phyloP scores from a whole-genome alignment of 2,797 vertebrate species.

The Siniperca obscura region DNA sequence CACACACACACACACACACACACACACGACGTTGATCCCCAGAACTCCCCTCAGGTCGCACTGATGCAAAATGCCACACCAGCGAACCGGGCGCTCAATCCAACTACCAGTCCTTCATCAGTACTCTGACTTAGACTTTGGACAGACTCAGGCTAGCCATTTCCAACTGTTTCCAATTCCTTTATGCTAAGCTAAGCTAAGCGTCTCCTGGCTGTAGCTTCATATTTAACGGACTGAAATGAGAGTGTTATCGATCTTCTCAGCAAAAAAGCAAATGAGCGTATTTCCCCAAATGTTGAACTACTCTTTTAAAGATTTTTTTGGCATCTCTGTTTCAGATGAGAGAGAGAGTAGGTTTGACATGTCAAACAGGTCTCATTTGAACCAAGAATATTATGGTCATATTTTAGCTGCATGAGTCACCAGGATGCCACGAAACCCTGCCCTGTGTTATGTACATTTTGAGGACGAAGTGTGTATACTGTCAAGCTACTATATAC shows the following conservation, averaged over 20 bases:
- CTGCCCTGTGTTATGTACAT: neutral
- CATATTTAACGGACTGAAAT: neutral
- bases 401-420: constrained; percentile 18
- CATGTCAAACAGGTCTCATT: neutral
- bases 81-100: neutral
- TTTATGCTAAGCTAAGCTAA: constrained; percentile 10
- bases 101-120: constrained; percentile 1
- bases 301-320: neutral
- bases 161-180: neutral
- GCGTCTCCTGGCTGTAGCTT: neutral
- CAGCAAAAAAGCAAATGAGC: neutral
- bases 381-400: neutral
- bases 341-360: neutral
- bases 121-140: neutral
- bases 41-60: constrained; percentile 36
- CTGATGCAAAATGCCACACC: constrained; percentile 24
- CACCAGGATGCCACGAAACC: neutral
- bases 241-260: neutral
- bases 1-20: constrained; percentile 57
- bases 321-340: neutral
- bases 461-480: neutral
- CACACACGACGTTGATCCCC: constrained; percentile 29
- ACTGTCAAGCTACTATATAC: neutral
- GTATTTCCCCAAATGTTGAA: neutral
- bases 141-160: no score